Conservation (phyloP, 2,888 invertebrate genomes). For the Trachelus troglodyta region DNA sequence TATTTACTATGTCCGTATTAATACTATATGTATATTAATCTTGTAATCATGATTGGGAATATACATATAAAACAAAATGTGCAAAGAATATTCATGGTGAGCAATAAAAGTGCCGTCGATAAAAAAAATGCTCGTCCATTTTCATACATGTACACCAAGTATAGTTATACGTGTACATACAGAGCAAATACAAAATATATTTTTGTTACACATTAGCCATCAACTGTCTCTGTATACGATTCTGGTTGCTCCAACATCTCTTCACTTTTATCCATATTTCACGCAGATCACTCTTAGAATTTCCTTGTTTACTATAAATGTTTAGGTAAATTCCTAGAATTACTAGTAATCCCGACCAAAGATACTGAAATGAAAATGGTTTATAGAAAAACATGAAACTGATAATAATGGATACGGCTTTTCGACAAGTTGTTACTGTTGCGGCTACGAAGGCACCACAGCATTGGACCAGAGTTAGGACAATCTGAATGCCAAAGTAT, state of each 20-base stretch:
- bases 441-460: slow-evolving; percentile 94
- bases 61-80: not conserved
- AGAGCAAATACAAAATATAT: not conserved
- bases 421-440: slow-evolving; percentile 90
- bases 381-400: slow-evolving; percentile 95
- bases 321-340: slow-evolving; percentile 94
- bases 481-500: slow-evolving; percentile 93
- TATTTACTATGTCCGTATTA: not conserved
- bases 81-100: too few species aligned
- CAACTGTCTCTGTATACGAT: slow-evolving; percentile 47
- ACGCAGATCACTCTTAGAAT: slow-evolving; percentile 24
- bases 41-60: too few species aligned
- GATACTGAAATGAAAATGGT: slow-evolving; percentile 90
- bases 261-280: slow-evolving; percentile 36
- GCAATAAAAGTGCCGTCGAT: not conserved
- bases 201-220: slow-evolving; percentile 39
- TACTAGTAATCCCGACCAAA: slow-evolving; percentile 91
- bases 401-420: slow-evolving; percentile 91
- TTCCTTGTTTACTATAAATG: slow-evolving; percentile 79
- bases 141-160: not conserved
- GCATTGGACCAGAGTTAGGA: slow-evolving; percentile 87
- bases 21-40: not conserved
- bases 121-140: not conserved
- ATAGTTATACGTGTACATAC: not conserved
- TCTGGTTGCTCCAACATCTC: slow-evolving; percentile 43